phyloP scores from a whole-genome alignment of 2,888 invertebrate species.

The Sycophila texana region DNA sequence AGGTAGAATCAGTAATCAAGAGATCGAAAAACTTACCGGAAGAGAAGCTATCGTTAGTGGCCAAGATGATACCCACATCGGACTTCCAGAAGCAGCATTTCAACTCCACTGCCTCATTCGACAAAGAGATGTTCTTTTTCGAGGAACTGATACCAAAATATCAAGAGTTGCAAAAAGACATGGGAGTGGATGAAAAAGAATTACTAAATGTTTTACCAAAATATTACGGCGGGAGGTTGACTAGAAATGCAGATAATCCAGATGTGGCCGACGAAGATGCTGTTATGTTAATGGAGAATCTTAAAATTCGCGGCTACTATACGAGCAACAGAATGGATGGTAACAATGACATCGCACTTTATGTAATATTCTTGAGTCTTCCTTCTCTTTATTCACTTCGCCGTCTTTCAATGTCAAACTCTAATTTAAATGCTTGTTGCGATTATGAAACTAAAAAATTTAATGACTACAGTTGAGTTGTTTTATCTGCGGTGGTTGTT shows the following conservation, averaged over 20 bases:
- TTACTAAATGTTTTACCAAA: constrained; percentile 77
- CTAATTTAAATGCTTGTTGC: no score
- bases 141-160: constrained; percentile 76
- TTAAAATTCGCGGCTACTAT: constrained; percentile 77
- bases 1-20: constrained; percentile 64
- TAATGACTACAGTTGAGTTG: no score
- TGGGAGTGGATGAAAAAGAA: constrained; percentile 12
- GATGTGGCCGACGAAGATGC: constrained; percentile 76
- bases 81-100: not conserved
- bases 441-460: no score
- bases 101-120: constrained; percentile 74
- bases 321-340: constrained; percentile 77
- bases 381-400: no score
- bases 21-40: constrained; percentile 55
- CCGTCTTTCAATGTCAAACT: no score
- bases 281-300: constrained; percentile 79
- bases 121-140: constrained; percentile 79
- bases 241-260: constrained; percentile 69
- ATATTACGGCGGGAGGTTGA: constrained; percentile 78
- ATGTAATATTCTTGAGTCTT: no score
- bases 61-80: constrained; percentile 74
- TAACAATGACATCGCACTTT: constrained; percentile 1
- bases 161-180: constrained; percentile 74
- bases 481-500: no score
- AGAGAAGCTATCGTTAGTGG: constrained; percentile 77